phyloP scores from a whole-genome alignment of 1,140 invertebrate species.

The Eueides isabella region DNA sequence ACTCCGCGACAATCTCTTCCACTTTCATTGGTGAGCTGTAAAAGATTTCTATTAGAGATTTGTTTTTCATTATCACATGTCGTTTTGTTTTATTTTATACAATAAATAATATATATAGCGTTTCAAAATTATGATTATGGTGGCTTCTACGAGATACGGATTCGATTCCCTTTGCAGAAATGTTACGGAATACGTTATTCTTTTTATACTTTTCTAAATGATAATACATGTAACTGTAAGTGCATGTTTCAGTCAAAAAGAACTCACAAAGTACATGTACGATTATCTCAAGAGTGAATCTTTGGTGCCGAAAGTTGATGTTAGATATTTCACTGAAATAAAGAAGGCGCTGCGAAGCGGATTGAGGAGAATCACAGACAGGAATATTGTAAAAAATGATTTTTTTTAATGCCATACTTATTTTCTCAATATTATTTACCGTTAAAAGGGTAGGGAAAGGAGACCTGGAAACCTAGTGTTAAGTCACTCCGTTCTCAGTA shows the following conservation, averaged over 20 bases:
- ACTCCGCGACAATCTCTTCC: no score
- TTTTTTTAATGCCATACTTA: background rate
- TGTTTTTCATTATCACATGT: no score
- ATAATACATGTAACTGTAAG: background rate
- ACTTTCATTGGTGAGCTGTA: no score
- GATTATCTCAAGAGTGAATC: slow-evolving; percentile 39
- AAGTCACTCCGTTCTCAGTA: no score
- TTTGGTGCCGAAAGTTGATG: slow-evolving; percentile 27
- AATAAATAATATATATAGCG: no score
- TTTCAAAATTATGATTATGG: no score
- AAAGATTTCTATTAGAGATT: no score
- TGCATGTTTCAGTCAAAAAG: slow-evolving; percentile 25
- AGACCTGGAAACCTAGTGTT: no score
- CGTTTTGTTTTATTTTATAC: no score
- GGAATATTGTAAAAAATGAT: slow-evolving; percentile 25
- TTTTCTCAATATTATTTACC: no score
- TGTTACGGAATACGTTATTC: background rate
- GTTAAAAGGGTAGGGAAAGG: background rate
- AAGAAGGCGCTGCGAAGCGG: slow-evolving; percentile 35
- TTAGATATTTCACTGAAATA: slow-evolving; percentile 40
- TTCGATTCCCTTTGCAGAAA: no score
- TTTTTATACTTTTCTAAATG: background rate
- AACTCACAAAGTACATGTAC: slow-evolving; percentile 35
- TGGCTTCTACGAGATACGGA: no score
- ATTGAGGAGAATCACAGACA: slow-evolving; percentile 37